Base-by-base conservation (phyloP, 2,797 vertebrate species). In the Podarcis lilfordi region DNA sequence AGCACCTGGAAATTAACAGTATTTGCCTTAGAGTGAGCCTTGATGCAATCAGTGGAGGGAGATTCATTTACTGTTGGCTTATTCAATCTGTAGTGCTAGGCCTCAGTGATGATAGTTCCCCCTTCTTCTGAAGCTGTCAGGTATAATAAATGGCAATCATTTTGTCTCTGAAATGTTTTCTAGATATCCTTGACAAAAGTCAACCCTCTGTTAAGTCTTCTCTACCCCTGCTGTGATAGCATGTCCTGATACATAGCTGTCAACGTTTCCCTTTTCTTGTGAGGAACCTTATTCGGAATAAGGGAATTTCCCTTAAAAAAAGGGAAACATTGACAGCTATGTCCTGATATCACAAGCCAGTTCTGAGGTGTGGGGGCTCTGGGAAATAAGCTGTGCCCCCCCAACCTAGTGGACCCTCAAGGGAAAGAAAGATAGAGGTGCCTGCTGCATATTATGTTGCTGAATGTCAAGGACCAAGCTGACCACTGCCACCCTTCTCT, bases 21-120 rank as follows among this genome's bases (percentile, higher is more conserved):
- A 77, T 89, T 90, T 90, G 8, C 75, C 84, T 89, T 85, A 88
- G 79, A 79, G 86, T 88, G 2, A 77, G 71, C 90, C 35, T 89
- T 92, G 87, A 81, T 80, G 74, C 80, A 88, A 61, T 87, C 89
- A 86, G 59, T 23, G 68, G 87, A 91, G 83, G 19, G 87, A 87
- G 91, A 94, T 35, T 89, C 61, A 87, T 88, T 92, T 95, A 81
- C 85, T 91, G 61, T 66, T 84, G 88, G n/a, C 82, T 91, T 55
- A 90, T 84, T 90, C 78, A 75, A 85, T 95, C 89, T 59, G 66
- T 35, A 76, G 50, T 71, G 35, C 88, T 90, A 83, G 45, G 86
- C 84, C 76, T 86, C 35, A 87, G 29, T 93, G 93, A 88, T 89
- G 75, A 29, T 45, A 45, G 3, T 6, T 10, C 5, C 29, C 7